phyloP scores from a whole-genome alignment of 2,797 vertebrate genomes.

The Enteromius argenteus region DNA sequence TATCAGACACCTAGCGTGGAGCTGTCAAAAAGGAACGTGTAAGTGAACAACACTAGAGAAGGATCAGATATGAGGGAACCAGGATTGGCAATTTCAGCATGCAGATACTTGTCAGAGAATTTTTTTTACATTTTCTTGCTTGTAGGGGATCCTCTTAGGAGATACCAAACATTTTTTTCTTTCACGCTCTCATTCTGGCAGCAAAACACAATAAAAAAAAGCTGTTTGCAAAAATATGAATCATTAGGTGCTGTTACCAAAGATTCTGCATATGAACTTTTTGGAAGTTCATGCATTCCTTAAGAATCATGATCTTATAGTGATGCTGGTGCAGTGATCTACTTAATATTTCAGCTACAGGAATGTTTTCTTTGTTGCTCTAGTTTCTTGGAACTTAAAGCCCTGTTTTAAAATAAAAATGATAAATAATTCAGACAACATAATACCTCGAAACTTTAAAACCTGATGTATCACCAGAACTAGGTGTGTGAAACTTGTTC shows the following conservation, averaged over 20 bases:
- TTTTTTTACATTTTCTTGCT: background rate
- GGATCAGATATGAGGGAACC: slow-evolving; percentile 26
- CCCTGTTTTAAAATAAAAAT: background rate
- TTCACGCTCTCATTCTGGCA: background rate
- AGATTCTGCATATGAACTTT: background rate
- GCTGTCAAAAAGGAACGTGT: slow-evolving; percentile 31
- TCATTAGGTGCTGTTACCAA: background rate
- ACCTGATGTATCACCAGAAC: background rate
- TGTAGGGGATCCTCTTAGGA: slow-evolving; percentile 24
- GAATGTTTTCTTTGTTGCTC: background rate
- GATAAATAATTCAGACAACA: background rate
- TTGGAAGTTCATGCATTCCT: background rate
- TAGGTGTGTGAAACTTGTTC: background rate
- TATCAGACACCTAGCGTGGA: slow-evolving; percentile 2
- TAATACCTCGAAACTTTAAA: background rate
- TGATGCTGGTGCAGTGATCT: background rate
- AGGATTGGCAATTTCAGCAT: slow-evolving; percentile 26
- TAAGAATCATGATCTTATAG: background rate
- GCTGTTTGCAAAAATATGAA: background rate
- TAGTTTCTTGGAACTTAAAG: background rate
- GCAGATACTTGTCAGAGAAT: slow-evolving; percentile 45
- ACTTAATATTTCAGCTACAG: background rate
- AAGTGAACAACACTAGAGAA: slow-evolving; percentile 19
- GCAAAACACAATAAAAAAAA: background rate
- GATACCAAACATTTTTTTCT: slow-evolving; percentile 1